Evolutionary conservation across 1,140 invertebrate species (phyloP), one percentile per base, ranked within the genome.

Genomic region (Zophobas morio): DNA sequence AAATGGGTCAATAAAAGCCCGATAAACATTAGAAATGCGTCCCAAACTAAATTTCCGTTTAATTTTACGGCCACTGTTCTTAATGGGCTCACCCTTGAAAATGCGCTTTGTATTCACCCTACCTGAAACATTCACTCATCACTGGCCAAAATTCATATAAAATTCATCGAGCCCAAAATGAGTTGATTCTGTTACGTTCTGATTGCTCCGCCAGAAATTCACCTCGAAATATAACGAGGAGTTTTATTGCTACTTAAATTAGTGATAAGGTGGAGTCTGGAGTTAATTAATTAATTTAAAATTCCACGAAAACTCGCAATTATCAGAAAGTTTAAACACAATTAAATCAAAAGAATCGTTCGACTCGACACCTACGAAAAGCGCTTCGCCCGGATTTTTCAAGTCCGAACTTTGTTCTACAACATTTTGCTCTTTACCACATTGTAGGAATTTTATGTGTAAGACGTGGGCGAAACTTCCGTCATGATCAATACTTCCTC

Each of bases 51-150:
- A 66, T 66, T 66, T 66, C 60, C 60, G 37, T 66, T 66, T 66
- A 66, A 66, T 66, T 66, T 42, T 66, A 66, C 60, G 37, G 37
- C 39, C 20, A 35, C 60, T 39, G 39, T 66, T 66, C 39, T 42
- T 66, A 66, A 66, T 40, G 37, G 37, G 8, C 20, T 33, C 39
- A 42, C 60, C 39, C 60, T 66, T 66, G 37, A 66, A 66, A 66
- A 42, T 66, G 60, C 39, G 60, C 39, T 66, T 66, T 66, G 42
- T 66, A 66, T 66, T 66, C 60, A 66, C 37, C 39, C 60, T 36
- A 66, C 39, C 60, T 66, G 60, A 66, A 66, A 66, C 60, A 66
- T 66, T 66, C 39, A 66, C 60, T 66, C 60, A 42, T 66, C 60
- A 36, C 60, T 66, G 60, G 8, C 60, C 60, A 66, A 66, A 66